Conservation (phyloP, 2,113 vertebrate genomes). For the Ailuropoda melanoleuca region DNA sequence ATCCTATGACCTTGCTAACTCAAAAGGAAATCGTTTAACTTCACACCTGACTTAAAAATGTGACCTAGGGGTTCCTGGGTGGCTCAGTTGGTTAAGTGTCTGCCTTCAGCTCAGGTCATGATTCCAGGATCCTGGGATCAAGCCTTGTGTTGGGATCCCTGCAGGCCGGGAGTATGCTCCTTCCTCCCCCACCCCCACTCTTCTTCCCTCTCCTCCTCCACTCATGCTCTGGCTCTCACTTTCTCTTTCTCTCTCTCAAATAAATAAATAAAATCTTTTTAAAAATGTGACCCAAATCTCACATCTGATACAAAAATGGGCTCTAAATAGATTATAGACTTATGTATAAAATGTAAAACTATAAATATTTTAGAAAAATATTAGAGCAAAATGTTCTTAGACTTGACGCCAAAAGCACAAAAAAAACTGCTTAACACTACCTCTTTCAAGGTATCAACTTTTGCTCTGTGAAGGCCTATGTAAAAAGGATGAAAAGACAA, state of each 20-base stretch:
- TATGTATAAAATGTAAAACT: not conserved
- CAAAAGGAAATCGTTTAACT: not conserved
- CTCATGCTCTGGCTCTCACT: not conserved
- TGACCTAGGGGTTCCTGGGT: not conserved
- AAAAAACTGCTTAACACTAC: not conserved
- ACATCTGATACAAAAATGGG: conserved; percentile 10
- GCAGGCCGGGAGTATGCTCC: not conserved
- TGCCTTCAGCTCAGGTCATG: not conserved
- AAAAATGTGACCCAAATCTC: not conserved
- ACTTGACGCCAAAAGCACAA: not conserved
- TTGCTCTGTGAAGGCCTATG: not conserved
- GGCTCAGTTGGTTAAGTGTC: not conserved
- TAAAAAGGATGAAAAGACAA: not conserved
- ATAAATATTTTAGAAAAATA: not conserved
- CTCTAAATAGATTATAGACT: not conserved
- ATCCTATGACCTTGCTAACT: not conserved
- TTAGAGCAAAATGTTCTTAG: not conserved
- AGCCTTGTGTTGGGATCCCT: not conserved
- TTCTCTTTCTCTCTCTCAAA: not conserved
- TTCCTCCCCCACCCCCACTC: not conserved
- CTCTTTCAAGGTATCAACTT: not conserved
- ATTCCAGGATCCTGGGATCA: not conserved
- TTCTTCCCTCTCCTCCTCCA: not conserved
- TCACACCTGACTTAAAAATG: not conserved
- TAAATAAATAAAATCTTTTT: not conserved